A percentile compares a stretch with the other conserved stretches of the same genome.
Evolutionary conservation across 2,797 vertebrate genomes (phyloP).

Genomic region (Lacerta agilis): DNA sequence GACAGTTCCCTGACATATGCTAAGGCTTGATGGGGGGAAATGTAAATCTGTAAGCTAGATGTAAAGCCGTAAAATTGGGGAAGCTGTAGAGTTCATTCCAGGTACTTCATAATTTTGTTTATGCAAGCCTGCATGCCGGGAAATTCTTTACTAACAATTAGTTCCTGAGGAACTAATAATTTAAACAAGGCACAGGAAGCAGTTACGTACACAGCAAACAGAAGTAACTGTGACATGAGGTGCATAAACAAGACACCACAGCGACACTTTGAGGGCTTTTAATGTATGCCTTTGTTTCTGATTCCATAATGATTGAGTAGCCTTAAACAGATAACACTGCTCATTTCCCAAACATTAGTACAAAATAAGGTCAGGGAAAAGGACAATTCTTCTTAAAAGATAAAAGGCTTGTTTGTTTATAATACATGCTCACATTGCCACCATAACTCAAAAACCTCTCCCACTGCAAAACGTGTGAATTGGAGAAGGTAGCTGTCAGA

Average conservation of each 20-base stretch:
- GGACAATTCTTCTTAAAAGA: neutral
- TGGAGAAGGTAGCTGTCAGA: neutral
- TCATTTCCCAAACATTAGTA: neutral
- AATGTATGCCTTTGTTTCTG: neutral
- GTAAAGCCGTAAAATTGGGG: neutral
- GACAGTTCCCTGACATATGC: too few species aligned
- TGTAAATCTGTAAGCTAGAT: neutral
- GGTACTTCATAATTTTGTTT: neutral
- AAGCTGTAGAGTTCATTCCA: neutral
- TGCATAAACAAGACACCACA: neutral
- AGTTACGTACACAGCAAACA: neutral
- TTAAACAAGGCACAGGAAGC: neutral
- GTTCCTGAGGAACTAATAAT: slow-evolving; percentile 6
- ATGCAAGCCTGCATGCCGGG: neutral
- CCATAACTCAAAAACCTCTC: too few species aligned
- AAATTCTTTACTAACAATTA: neutral
- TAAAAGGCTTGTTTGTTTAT: neutral
- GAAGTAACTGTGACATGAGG: neutral
- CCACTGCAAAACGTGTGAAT: neutral
- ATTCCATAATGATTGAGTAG: neutral
- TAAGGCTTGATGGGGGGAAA: neutral
- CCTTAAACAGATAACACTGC: neutral
- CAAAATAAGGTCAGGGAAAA: neutral
- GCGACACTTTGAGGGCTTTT: neutral
- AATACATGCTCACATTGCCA: too few species aligned